Evolutionary conservation across 2,113 vertebrate species (phyloP), one percentile per base, ranked within the genome.

Genomic region (Oreochromis spilurus): DNA sequence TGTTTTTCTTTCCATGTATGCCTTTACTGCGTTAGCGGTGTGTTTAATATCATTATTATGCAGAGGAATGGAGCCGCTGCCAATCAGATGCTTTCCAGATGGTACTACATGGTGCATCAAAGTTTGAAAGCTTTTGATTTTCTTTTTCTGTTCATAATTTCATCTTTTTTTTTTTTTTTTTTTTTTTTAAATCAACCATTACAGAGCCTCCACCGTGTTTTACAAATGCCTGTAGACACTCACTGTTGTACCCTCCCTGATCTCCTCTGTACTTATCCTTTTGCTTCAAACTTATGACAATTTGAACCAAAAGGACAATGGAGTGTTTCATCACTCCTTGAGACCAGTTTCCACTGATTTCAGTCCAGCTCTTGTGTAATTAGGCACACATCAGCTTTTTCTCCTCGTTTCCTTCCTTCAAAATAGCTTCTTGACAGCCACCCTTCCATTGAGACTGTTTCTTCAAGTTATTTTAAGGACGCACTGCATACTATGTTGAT

Each of bases 11-110:
- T 62, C 9, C 58, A 36, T n/a, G 9, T 36, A 62, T n/a, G 31
- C 31, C n/a, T 65, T 65, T 65, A 65, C 60, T 36, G 60, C 2
- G 0, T n/a, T 36, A 65, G 60, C 2, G 10, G 60, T 65, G 58
- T 62, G 60, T 65, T 36, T 65, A 31, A 10, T 17, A 65, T 65
- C 60, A 65, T 65, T 65, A 65, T 12, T n/a, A n/a, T 65, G 17
- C 9, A 9, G 17, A 62, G 36, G 31, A 62, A 4, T 62, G 17
- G 31, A 36, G 58, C 31, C 4, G 1, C 58, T 36, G 31, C 17
- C 58, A 62, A 36, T 62, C 58, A 62, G 31, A n/a, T 62, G 5
- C 31, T 62, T 62, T 62, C 58, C 17, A 65, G 65, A 43, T 70
- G n/a, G 38, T 24, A 43, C n/a, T 43, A 13, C 38, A 70, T 43